Conservation (phyloP, 2,113 vertebrate species). For the Chrysemys picta region DNA sequence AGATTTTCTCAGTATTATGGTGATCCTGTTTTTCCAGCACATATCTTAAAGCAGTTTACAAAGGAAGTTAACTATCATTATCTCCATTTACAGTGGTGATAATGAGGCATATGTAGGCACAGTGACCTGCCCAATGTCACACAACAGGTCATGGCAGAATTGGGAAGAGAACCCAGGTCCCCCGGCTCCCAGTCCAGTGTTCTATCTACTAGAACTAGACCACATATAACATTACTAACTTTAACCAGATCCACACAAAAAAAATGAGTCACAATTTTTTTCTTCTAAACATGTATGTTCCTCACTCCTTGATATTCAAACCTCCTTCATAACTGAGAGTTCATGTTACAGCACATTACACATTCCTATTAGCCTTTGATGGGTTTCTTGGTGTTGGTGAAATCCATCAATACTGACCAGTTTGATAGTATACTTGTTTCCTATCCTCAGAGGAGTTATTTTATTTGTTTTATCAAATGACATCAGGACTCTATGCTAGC, state of each 20-base stretch:
- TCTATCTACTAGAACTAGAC: not conserved
- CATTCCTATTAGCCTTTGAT: slow-evolving; percentile 68
- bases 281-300: not conserved
- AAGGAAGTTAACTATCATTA: not conserved
- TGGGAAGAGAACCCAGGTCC: not conserved
- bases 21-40: not conserved
- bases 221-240: not conserved
- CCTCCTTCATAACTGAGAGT: slow-evolving; percentile 42
- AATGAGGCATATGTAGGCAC: not conserved
- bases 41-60: not conserved
- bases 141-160: not conserved
- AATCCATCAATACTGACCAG: slow-evolving; percentile 53
- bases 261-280: not conserved
- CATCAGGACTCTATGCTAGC: not conserved
- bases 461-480: not conserved
- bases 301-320: slow-evolving; percentile 51
- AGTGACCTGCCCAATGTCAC: not conserved
- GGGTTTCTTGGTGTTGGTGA: slow-evolving; percentile 52
- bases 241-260: not conserved
- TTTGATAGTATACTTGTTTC: slow-evolving; percentile 15
- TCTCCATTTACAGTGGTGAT: not conserved
- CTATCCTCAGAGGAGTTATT: not conserved
- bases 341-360: slow-evolving; percentile 71
- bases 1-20: not conserved
- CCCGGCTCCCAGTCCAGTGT: not conserved